Conservation (phyloP, 1,140 invertebrate genomes). For the Doryteuthis pealeii region DNA sequence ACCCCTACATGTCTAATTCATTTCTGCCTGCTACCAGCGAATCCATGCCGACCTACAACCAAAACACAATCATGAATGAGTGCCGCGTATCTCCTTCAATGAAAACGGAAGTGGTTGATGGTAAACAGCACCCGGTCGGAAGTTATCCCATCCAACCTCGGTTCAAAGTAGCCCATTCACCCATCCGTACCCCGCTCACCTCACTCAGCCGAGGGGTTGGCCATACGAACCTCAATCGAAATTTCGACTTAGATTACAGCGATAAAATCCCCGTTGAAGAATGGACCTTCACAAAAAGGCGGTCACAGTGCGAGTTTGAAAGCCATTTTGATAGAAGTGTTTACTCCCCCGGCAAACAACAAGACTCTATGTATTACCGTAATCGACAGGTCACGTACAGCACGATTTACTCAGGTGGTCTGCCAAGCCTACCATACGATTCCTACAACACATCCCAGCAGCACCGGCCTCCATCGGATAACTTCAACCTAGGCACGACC, state of each 20-base stretch:
- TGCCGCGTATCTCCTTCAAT: neutral
- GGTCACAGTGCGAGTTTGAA: slow-evolving; percentile 7
- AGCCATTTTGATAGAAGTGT: slow-evolving; percentile 10
- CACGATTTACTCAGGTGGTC: neutral
- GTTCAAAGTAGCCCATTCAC: neutral
- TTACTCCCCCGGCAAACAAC: neutral
- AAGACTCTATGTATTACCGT: slow-evolving; percentile 5
- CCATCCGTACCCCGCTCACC: neutral
- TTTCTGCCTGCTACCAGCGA: slow-evolving; percentile 17
- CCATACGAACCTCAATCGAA: neutral
- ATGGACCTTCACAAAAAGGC: slow-evolving; percentile 8
- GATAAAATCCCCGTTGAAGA: slow-evolving; percentile 12
- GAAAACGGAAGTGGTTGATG: neutral
- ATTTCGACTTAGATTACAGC: neutral
- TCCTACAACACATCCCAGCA: neutral
- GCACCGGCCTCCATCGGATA: neutral
- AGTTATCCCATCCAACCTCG: neutral
- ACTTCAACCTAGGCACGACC: neutral
- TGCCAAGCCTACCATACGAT: neutral
- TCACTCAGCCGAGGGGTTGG: neutral
- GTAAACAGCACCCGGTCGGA: neutral
- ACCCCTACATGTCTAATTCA: slow-evolving; percentile 10
- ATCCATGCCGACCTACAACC: neutral
- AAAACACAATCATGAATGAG: neutral
- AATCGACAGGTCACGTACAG: slow-evolving; percentile 10